These are phyloP conservation scores for Noctuana brunneofusca DNA, from an alignment of 2,888 invertebrate genomes.

Conservation along the genomic window DNA sequence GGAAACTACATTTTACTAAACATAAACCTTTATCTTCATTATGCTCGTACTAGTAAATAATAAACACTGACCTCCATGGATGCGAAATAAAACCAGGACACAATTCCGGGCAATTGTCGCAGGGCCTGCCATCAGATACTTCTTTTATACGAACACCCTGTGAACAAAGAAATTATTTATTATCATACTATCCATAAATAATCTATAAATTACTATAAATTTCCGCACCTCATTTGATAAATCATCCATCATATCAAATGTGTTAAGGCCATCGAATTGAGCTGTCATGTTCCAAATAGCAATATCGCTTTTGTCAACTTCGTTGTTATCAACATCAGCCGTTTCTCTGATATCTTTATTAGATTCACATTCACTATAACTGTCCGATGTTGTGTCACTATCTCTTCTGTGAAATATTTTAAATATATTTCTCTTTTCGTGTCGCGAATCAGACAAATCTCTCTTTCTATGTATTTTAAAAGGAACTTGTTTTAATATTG, in stretches of 20 bases:
- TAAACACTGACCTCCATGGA: constrained; percentile 90
- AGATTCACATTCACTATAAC: constrained; percentile 75
- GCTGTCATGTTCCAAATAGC: constrained; percentile 45
- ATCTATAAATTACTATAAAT: background rate
- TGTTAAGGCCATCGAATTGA: constrained; percentile 47
- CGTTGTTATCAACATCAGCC: constrained; percentile 19
- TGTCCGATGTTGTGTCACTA: constrained; percentile 72
- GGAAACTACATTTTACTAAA: no score
- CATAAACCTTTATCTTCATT: no score
- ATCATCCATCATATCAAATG: constrained; percentile 37
- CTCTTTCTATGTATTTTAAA: constrained; percentile 72
- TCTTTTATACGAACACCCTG: constrained; percentile 95
- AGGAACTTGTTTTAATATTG: constrained; percentile 71
- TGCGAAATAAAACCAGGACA: constrained; percentile 93
- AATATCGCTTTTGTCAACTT: constrained; percentile 38
- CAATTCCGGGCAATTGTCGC: constrained; percentile 90
- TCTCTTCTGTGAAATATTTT: constrained; percentile 69
- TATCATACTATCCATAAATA: background rate
- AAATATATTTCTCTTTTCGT: constrained; percentile 67
- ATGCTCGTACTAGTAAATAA: no score
- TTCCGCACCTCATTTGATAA: constrained; percentile 42
- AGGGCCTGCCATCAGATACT: constrained; percentile 92
- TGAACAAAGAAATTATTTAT: constrained; percentile 52
- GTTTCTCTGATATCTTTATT: constrained; percentile 43
- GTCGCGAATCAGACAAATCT: constrained; percentile 60